phyloP scores from a whole-genome alignment of 2,888 invertebrate genomes.

The Junonia oenone region DNA sequence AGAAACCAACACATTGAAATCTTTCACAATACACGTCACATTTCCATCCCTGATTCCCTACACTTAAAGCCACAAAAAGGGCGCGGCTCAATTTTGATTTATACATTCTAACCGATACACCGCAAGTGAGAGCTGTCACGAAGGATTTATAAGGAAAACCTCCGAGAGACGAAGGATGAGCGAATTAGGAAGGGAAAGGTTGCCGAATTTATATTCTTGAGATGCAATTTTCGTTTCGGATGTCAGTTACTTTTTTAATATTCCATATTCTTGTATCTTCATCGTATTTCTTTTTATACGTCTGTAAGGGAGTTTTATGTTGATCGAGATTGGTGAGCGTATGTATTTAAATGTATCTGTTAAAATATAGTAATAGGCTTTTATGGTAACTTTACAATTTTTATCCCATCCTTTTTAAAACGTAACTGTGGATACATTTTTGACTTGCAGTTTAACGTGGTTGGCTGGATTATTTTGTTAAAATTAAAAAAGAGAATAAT shows the following conservation, averaged over 20 bases:
- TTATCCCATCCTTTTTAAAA: no score
- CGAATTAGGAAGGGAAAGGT: conserved; percentile 6
- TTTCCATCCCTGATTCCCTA: conserved; percentile 2
- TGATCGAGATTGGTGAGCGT: no score
- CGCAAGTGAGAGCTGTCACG: conserved; percentile 10
- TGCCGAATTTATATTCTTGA: background rate
- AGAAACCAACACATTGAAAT: background rate
- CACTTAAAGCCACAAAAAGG: background rate
- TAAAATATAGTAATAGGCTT: no score
- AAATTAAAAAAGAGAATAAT: no score
- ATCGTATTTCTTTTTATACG: no score
- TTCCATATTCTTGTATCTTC: background rate
- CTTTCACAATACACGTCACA: background rate
- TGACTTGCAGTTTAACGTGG: no score
- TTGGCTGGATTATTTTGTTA: no score
- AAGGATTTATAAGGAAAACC: conserved; percentile 10
- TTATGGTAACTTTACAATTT: no score
- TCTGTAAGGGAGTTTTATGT: no score
- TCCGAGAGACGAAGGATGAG: background rate
- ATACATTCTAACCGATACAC: conserved; percentile 7
- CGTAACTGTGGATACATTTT: no score
- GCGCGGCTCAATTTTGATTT: conserved; percentile 10
- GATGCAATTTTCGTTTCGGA: background rate
- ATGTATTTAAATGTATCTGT: no score
- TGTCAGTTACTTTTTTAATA: background rate